Percentiles rank a stretch among this genome's conserved stretches.
phyloP scores from a whole-genome alignment of 2,113 vertebrate species.

The Bolborhynchus lineola region DNA sequence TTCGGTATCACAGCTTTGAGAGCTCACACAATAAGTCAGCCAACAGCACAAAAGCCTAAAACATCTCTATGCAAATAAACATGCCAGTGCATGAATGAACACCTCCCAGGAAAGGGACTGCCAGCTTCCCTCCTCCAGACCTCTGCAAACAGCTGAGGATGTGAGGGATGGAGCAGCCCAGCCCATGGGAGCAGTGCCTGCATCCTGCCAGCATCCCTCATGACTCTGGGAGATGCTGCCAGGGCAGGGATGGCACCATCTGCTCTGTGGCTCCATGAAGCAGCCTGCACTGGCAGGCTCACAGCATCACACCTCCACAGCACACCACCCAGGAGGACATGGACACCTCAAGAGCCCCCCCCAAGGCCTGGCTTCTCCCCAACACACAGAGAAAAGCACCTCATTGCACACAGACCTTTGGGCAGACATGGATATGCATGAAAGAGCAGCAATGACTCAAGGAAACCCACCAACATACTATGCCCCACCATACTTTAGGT shows the following conservation, averaged over 20 bases:
- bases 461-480: fast-evolving
- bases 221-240: not conserved
- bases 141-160: not conserved
- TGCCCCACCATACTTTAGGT: fast-evolving
- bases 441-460: fast-evolving
- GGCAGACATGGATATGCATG: fast-evolving
- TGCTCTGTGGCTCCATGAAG: not conserved
- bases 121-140: not conserved
- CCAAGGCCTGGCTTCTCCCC: not conserved
- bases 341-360: fast-evolving
- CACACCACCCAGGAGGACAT: too few relatives aligned
- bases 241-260: not conserved
- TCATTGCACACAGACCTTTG: fast-evolving
- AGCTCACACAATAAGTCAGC: slow-evolving; percentile 53
- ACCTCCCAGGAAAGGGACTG: not conserved
- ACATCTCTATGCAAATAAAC: slow-evolving; percentile 51
- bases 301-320: not conserved
- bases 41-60: slow-evolving; percentile 45
- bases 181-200: not conserved
- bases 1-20: slow-evolving; percentile 65
- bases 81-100: not conserved
- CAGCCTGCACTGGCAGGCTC: not conserved
- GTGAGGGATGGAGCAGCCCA: not conserved
- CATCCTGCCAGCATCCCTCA: not conserved
- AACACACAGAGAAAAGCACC: fast-evolving